phyloP scores from a whole-genome alignment of 2,888 invertebrate species.

The Lumbricus terrestris region DNA sequence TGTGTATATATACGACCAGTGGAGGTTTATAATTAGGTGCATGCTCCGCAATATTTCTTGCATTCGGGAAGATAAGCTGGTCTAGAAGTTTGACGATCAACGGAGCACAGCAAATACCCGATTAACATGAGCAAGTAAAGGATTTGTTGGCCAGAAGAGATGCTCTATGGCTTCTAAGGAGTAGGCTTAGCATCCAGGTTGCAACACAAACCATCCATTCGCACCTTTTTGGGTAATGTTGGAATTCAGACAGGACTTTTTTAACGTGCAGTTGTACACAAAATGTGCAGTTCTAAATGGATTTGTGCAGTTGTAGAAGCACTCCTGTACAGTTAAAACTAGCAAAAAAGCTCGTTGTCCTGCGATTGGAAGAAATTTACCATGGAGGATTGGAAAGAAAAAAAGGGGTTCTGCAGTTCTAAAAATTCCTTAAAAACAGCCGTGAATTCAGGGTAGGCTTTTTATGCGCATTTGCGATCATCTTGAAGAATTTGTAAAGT shows the following conservation, averaged over 20 bases:
- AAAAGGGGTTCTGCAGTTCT: no score
- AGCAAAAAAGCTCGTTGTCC: no score
- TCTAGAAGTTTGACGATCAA: not conserved
- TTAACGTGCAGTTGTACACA: no score
- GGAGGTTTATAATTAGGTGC: conserved; percentile 3
- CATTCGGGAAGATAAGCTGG: not conserved
- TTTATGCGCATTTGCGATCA: no score
- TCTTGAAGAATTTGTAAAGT: no score
- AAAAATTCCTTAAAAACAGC: no score
- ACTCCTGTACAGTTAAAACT: no score
- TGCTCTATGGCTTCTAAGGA: not conserved
- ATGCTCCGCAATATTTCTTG: not conserved
- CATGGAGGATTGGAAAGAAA: no score
- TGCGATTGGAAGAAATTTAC: no score
- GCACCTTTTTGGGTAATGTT: not conserved
- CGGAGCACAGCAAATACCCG: not conserved
- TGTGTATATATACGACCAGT: not conserved
- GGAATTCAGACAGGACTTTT: not conserved
- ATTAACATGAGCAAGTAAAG: not conserved
- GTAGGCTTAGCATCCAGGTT: not conserved
- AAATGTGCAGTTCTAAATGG: no score
- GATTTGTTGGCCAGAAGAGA: not conserved
- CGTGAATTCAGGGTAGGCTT: no score
- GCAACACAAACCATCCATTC: not conserved
- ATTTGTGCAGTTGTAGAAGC: no score